These are phyloP conservation scores for Tiliqua scincoides DNA, from an alignment of 2,113 vertebrate genomes.

Conservation along the genomic window DNA sequence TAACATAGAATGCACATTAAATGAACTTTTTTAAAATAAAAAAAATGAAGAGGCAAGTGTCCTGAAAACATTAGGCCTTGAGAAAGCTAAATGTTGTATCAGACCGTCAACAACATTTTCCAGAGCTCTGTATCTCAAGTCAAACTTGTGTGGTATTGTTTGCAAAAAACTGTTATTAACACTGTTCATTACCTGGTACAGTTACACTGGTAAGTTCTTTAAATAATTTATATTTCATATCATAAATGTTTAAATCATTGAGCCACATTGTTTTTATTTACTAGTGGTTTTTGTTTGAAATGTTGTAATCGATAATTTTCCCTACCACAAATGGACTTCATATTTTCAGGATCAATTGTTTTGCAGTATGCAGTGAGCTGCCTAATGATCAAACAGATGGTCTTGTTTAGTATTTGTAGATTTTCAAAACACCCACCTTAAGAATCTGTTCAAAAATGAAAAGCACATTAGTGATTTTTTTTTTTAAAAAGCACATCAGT, in stretches of 20 bases:
- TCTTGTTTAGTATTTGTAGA: slow-evolving; percentile 51
- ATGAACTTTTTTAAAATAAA: slow-evolving; percentile 62
- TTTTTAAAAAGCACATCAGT: slow-evolving; percentile 72
- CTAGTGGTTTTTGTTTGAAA: slow-evolving; percentile 39
- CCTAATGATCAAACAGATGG: slow-evolving; percentile 14
- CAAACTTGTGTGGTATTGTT: slow-evolving; percentile 60
- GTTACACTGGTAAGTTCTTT: slow-evolving; percentile 55
- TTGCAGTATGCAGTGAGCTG: slow-evolving; percentile 51
- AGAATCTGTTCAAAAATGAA: slow-evolving; percentile 57
- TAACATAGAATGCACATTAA: slow-evolving; percentile 70
- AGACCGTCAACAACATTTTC: slow-evolving; percentile 56
- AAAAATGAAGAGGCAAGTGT: slow-evolving; percentile 67
- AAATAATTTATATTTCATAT: slow-evolving; percentile 40
- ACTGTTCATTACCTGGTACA: slow-evolving; percentile 47
- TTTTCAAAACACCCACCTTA: slow-evolving; percentile 55
- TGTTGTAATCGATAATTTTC: slow-evolving; percentile 4
- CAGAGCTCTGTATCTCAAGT: slow-evolving; percentile 59
- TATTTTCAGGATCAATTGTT: slow-evolving; percentile 47
- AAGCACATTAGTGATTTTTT: slow-evolving; percentile 43
- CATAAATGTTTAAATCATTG: slow-evolving; percentile 39
- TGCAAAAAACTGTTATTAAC: slow-evolving; percentile 64
- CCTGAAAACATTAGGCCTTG: slow-evolving; percentile 73
- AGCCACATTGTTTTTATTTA: slow-evolving; percentile 39
- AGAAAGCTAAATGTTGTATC: slow-evolving; percentile 73
- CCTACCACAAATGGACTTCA: neutral